Percentiles rank a stretch among this genome's conserved stretches.
phyloP scores from a whole-genome alignment of 2,888 invertebrate genomes.

The Eremobia ochroleuca region DNA sequence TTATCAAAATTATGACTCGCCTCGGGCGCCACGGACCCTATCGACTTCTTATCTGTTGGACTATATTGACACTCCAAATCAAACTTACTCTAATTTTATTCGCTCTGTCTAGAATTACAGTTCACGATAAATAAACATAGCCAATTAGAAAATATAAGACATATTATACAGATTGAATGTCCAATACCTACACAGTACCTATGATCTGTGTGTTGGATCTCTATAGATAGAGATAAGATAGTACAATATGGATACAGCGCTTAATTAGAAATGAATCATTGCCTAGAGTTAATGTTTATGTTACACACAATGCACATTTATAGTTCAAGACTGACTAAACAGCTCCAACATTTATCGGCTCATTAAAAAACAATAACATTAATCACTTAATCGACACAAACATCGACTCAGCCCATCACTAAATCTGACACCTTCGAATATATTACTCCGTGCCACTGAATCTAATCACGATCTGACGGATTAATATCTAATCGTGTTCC shows the following conservation, averaged over 20 bases:
- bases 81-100: neutral
- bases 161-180: neutral
- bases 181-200: neutral
- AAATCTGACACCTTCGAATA: constrained; percentile 85
- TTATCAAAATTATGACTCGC: neutral
- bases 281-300: neutral
- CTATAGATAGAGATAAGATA: neutral
- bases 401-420: constrained; percentile 70
- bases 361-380: constrained; percentile 41
- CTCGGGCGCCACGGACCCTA: neutral
- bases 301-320: constrained; percentile 12
- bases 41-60: too few relatives aligned
- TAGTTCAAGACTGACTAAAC: neutral
- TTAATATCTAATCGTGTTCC: constrained; percentile 86
- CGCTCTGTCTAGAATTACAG: neutral
- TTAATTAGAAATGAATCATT: constrained; percentile 4
- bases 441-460: constrained; percentile 90
- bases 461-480: constrained; percentile 90
- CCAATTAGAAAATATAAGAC: neutral
- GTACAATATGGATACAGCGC: neutral
- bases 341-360: constrained; percentile 29
- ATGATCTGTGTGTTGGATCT: neutral
- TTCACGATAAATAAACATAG: neutral
- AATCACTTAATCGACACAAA: constrained; percentile 65
- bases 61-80: neutral